Evolutionary conservation across 2,797 vertebrate species (phyloP).

Genomic region (Siniperca obscura): DNA sequence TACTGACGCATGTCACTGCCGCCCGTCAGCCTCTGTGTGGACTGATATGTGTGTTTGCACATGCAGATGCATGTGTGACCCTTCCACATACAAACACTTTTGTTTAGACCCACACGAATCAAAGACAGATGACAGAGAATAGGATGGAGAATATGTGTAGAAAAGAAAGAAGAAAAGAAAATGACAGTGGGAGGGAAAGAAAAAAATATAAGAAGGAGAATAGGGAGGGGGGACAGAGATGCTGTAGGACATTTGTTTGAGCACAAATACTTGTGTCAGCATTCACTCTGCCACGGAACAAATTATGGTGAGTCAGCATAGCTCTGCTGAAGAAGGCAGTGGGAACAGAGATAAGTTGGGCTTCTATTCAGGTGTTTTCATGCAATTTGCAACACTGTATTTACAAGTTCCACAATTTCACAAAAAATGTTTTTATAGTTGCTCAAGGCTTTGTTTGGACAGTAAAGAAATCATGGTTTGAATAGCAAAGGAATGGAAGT

Average conservation of each 20-base stretch:
- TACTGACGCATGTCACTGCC: neutral
- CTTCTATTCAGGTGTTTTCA: constrained; percentile 30
- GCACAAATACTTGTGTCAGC: constrained; percentile 77
- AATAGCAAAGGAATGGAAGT: neutral
- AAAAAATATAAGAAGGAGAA: neutral
- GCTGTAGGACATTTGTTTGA: constrained; percentile 62
- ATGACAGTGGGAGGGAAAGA: neutral
- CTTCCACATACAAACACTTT: neutral
- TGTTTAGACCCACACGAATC: neutral
- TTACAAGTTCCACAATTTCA: neutral
- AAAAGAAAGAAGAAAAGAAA: neutral
- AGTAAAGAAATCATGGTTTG: neutral
- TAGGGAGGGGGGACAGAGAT: constrained; percentile 24
- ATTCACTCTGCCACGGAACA: constrained; percentile 42
- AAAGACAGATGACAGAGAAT: neutral
- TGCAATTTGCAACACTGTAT: neutral
- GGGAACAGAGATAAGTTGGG: constrained; percentile 25
- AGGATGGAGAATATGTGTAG: neutral
- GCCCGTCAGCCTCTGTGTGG: neutral
- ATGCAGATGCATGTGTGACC: neutral
- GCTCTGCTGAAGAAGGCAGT: constrained; percentile 45
- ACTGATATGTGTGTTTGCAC: neutral
- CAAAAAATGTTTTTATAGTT: neutral
- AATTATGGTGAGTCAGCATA: constrained; percentile 75
- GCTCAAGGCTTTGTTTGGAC: constrained; percentile 12